Evolutionary conservation across 2,888 invertebrate genomes (phyloP), one percentile per base, ranked within the genome.

Genomic region (Odontocolon sp.): DNA sequence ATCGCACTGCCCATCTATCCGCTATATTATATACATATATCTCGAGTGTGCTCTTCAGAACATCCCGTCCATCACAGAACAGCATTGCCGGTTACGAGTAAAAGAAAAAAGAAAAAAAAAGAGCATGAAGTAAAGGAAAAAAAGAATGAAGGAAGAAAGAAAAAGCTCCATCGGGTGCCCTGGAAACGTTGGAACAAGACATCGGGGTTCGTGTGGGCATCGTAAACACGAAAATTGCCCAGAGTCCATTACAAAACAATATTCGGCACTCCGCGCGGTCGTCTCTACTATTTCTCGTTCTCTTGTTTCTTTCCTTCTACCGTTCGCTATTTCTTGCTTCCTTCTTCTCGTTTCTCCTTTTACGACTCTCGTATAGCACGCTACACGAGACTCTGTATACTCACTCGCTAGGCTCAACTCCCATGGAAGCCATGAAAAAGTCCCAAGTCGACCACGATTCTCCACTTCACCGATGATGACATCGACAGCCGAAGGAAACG

Each of bases 191-290:
- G 50, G 36, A n/a, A 66, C 69, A 26, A 56, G 31, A 67, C 69
- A 63, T 70, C 72, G 52, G 66, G 38, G 64, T 59, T 63, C 54
- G 64, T 61, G 64, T 77, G 63, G 72, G 70, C 45, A 59, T 83
- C 82, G 81, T 82, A 81, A 82, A 81, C 78, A 54, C 40, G 79
- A 77, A 75, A 80, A 82, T 81, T 78, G 74, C 77, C 71, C 38
- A 50, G 61, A 77, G 80, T 83, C 82, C 82, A 81, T 83, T 82
- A 83, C 82, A 82, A 83, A 83, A 82, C 81, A 82, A 82, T 82
- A 83, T 82, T 83, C 80, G 78, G 54, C 78, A 75, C 78, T 79
- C 40, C 57, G 59, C 5, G 38, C 14, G 23, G 38, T 52, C 16
- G 21, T 64, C n/a, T 59, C 69, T 38, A n/a, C 23, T 66, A 31